Evolutionary conservation across 2,113 vertebrate species (phyloP).

Genomic region (Apodemus speciosus): DNA sequence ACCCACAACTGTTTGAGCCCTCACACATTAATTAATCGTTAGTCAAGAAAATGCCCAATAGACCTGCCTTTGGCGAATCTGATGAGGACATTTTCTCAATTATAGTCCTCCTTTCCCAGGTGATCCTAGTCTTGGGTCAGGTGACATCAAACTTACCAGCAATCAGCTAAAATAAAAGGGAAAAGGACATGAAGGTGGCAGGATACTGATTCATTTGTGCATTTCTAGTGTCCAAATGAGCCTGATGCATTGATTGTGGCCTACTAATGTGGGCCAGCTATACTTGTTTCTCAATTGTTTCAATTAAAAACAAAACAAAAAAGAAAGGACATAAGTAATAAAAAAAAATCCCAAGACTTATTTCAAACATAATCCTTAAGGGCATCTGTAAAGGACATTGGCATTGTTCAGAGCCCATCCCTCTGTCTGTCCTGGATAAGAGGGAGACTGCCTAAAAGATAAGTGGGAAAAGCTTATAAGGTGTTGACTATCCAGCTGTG

Average conservation of each 20-base stretch:
- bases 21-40: background rate
- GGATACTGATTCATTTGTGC: background rate
- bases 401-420: background rate
- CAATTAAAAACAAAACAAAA: background rate
- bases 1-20: background rate
- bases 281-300: background rate
- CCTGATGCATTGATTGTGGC: too few relatives aligned
- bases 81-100: background rate
- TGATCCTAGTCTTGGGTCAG: background rate
- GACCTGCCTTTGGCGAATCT: background rate
- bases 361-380: background rate
- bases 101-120: background rate
- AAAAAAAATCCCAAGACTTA: background rate
- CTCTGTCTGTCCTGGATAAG: too few relatives aligned
- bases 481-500: background rate
- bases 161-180: background rate
- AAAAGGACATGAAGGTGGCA: background rate
- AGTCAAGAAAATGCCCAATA: background rate
- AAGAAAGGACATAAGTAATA: background rate
- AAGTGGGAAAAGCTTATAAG: too few relatives aligned
- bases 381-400: background rate
- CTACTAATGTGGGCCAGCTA: too few relatives aligned
- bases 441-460: too few relatives aligned
- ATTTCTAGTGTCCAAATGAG: background rate
- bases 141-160: background rate